Evolutionary conservation across 2,888 invertebrate species (phyloP).

Genomic region (Hipparchia sbordonii): DNA sequence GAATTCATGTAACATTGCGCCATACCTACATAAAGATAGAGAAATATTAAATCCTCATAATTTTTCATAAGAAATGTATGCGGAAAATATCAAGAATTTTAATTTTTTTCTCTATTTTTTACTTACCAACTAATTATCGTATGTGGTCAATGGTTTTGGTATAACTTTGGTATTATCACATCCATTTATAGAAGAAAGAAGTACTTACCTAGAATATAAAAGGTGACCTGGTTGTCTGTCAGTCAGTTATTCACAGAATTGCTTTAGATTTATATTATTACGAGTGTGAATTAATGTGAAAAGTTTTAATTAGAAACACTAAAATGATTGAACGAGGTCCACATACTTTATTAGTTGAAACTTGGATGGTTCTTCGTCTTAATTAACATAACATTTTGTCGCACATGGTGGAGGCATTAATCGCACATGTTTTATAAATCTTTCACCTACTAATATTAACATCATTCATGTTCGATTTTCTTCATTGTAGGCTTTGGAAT

Average conservation of each 20-base stretch:
- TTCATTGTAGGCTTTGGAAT: conserved; percentile 86
- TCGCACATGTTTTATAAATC: conserved; percentile 34
- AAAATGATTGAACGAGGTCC: background rate
- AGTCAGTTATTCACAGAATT: too few relatives aligned
- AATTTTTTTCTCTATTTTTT: background rate
- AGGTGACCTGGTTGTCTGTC: too few relatives aligned
- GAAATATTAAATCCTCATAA: background rate
- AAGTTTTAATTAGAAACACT: too few relatives aligned
- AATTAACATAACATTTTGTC: background rate
- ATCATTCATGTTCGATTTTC: conserved; percentile 79
- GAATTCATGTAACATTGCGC: conserved; percentile 9
- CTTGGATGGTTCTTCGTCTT: background rate
- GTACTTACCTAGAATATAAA: too few relatives aligned
- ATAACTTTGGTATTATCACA: too few relatives aligned
- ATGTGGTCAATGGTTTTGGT: background rate
- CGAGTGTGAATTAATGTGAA: too few relatives aligned
- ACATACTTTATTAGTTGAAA: conserved; percentile 1
- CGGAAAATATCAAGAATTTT: too few relatives aligned
- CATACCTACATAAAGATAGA: background rate
- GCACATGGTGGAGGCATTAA: conserved; percentile 30
- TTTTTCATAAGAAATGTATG: background rate
- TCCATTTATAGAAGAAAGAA: too few relatives aligned
- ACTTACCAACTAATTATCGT: background rate
- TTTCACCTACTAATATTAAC: conserved; percentile 75
- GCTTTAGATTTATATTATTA: too few relatives aligned